A percentile compares a stretch with the other conserved stretches of the same genome.
Evolutionary conservation across 2,113 vertebrate genomes (phyloP).

Genomic region (Ornithorhynchus anatinus): DNA sequence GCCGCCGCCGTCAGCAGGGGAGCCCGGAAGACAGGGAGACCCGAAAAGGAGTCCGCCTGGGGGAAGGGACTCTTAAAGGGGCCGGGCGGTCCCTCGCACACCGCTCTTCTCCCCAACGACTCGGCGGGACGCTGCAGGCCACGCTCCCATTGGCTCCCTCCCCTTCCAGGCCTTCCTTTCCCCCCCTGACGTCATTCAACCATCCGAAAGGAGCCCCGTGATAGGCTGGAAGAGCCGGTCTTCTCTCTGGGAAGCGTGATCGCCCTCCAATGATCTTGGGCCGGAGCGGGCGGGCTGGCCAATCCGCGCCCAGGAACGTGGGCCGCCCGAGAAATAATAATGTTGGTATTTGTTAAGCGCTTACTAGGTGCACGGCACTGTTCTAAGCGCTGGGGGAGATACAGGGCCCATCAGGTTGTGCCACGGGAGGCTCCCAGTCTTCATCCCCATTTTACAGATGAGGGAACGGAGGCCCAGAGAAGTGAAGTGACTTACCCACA

Average conservation of each 20-base stretch:
- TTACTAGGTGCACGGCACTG: too few relatives aligned
- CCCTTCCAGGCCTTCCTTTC: constrained; percentile 15
- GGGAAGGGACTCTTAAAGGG: neutral
- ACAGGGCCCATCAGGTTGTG: too few relatives aligned
- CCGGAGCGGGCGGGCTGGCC: neutral
- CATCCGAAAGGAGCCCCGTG: neutral
- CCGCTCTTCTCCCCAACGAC: too few relatives aligned
- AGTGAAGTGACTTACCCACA: too few relatives aligned
- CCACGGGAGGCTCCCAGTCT: too few relatives aligned
- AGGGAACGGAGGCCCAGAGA: too few relatives aligned
- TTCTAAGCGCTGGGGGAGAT: too few relatives aligned
- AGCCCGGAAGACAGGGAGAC: neutral
- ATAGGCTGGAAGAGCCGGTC: neutral
- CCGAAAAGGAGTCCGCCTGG: neutral
- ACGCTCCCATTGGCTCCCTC: constrained; percentile 36
- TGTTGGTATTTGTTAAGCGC: too few relatives aligned
- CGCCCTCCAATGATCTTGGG: neutral
- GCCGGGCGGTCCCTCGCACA: neutral
- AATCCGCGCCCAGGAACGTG: neutral
- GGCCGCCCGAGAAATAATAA: too few relatives aligned
- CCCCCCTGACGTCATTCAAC: neutral
- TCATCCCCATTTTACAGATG: too few relatives aligned
- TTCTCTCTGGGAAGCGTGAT: neutral
- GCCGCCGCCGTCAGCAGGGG: accelerated
- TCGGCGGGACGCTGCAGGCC: too few relatives aligned